phyloP scores from a whole-genome alignment of 2,113 vertebrate species.

The Gallinago media region DNA sequence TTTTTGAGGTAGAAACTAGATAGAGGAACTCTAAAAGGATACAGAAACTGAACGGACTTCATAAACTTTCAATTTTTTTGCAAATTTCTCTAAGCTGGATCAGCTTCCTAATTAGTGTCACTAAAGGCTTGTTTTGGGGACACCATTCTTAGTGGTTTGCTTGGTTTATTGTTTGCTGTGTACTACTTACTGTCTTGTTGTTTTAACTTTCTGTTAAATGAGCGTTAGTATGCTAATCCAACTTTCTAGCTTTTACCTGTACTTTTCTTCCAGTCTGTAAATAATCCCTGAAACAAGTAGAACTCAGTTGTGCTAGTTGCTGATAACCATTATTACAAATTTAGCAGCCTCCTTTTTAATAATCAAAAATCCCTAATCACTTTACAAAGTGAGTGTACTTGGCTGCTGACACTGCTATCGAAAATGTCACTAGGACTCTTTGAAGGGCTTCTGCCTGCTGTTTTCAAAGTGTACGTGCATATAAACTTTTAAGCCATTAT shows the following conservation, averaged over 20 bases:
- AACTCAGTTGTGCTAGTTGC: background rate
- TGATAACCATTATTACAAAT: conserved; percentile 18
- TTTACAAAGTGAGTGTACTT: background rate
- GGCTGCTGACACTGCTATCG: conserved; percentile 17
- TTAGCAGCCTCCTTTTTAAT: conserved; percentile 16
- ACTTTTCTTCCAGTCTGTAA: background rate
- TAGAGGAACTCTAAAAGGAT: background rate
- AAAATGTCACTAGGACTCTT: conserved; percentile 30
- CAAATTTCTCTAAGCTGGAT: background rate
- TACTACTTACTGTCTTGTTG: background rate
- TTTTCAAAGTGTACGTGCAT: background rate
- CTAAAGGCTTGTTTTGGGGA: background rate
- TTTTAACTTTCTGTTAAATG: background rate
- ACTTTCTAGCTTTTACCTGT: background rate
- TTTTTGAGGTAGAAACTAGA: background rate
- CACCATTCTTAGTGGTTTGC: background rate
- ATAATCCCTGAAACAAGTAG: background rate
- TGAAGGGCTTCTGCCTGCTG: conserved; percentile 30
- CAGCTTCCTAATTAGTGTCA: background rate
- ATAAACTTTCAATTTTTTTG: background rate
- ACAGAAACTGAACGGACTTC: background rate
- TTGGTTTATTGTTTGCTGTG: background rate
- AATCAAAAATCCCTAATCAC: conserved; percentile 40
- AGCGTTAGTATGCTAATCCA: background rate
- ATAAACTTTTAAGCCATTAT: conserved; percentile 13